These are phyloP conservation scores for Cryptophagus acutangulus DNA, from an alignment of 2,888 invertebrate species.

Conservation along the genomic window DNA sequence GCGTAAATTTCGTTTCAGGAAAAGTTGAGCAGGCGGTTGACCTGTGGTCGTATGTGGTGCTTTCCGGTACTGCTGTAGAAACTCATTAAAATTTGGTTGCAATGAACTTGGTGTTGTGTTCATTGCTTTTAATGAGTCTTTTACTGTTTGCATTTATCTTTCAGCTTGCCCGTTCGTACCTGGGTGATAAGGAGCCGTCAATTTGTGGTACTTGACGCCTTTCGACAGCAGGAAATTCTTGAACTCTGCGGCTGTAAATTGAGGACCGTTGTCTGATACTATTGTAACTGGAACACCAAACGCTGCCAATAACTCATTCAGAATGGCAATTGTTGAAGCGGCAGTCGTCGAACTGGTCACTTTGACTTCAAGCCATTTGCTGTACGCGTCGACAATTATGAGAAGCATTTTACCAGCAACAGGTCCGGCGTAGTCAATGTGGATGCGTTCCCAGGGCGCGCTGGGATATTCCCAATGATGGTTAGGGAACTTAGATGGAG, in stretches of 20 bases:
- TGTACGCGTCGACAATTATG: too few species aligned
- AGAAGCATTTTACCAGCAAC: constrained; percentile 19
- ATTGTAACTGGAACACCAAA: constrained; percentile 30
- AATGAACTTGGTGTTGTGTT: background rate
- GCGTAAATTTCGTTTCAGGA: constrained; percentile 12
- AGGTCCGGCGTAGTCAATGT: constrained; percentile 36
- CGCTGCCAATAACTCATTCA: constrained; percentile 15
- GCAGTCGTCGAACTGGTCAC: constrained; percentile 16
- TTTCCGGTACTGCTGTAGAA: constrained; percentile 11
- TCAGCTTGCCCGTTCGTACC: constrained; percentile 27
- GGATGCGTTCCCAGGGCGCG: constrained; percentile 22
- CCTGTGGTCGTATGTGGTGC: constrained; percentile 16
- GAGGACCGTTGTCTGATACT: constrained; percentile 32
- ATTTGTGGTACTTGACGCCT: constrained; percentile 18
- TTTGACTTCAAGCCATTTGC: constrained; percentile 26
- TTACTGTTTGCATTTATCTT: constrained; percentile 17
- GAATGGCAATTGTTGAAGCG: constrained; percentile 14
- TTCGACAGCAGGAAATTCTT: constrained; percentile 20
- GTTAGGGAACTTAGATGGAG: constrained; percentile 18
- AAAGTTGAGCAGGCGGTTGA: constrained; percentile 15
- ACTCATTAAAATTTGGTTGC: background rate
- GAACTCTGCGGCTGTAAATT: constrained; percentile 37
- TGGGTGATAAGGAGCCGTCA: constrained; percentile 17
- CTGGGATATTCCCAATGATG: constrained; percentile 19
- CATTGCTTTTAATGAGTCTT: constrained; percentile 8